These are phyloP conservation scores for Melangyna quadrimaculata DNA, from an alignment of 2,888 invertebrate genomes.

Conservation along the genomic window DNA sequence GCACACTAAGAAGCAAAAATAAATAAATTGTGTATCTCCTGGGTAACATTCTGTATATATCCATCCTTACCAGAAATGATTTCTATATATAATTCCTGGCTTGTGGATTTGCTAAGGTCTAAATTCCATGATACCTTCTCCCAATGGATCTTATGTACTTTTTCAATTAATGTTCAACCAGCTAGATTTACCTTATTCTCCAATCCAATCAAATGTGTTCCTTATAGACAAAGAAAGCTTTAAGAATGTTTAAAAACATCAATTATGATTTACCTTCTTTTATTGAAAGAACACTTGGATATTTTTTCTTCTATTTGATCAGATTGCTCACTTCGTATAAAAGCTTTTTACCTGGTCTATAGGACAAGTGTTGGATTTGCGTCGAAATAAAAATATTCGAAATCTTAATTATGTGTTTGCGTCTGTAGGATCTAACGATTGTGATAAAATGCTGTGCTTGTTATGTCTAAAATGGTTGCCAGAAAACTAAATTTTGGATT, in stretches of 20 bases:
- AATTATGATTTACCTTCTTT: background rate
- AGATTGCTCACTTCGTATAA: too few relatives aligned
- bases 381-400: too few relatives aligned
- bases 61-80: background rate
- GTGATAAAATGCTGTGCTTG: too few relatives aligned
- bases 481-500: too few relatives aligned
- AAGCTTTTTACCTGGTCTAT: too few relatives aligned
- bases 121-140: background rate
- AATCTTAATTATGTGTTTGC: too few relatives aligned
- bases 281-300: background rate
- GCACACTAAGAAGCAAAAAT: background rate
- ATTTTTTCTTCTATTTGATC: too few relatives aligned
- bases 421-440: too few relatives aligned
- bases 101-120: background rate
- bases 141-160: background rate
- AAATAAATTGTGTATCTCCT: slow-evolving; percentile 6
- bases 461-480: too few relatives aligned
- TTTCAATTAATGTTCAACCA: background rate
- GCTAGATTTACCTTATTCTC: background rate
- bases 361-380: too few relatives aligned
- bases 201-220: background rate
- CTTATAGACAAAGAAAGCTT: background rate
- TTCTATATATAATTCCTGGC: background rate
- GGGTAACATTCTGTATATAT: background rate
- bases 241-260: background rate